Evolutionary conservation across 2,888 invertebrate genomes (phyloP).

Genomic region (Amphipoea lucens): DNA sequence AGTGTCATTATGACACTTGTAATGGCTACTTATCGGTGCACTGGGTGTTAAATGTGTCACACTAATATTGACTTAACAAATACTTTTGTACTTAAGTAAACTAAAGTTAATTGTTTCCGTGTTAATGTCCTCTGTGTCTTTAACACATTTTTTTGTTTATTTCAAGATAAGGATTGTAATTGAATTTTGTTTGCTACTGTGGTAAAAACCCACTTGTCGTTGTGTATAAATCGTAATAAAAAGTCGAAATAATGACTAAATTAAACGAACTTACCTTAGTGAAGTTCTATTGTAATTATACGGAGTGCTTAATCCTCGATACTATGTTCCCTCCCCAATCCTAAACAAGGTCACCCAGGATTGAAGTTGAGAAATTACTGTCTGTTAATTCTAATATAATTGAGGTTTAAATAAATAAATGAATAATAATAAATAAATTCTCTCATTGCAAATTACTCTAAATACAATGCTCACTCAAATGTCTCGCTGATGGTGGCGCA

Average conservation of each 20-base stretch:
- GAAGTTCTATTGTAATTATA: not conserved
- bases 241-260: not conserved
- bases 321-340: not conserved
- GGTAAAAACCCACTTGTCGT: not conserved
- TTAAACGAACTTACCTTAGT: not conserved
- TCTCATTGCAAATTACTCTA: too few relatives aligned
- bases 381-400: too few relatives aligned
- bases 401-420: too few relatives aligned
- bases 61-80: conserved; percentile 49
- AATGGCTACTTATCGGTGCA: conserved; percentile 47
- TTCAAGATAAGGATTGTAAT: not conserved
- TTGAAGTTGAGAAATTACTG: too few relatives aligned
- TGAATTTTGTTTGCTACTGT: not conserved
- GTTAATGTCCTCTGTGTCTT: conserved; percentile 17
- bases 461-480: too few relatives aligned
- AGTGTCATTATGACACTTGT: conserved; percentile 33
- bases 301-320: not conserved
- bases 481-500: too few relatives aligned
- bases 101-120: conserved; percentile 42
- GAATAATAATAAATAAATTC: too few relatives aligned
- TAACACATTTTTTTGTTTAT: conserved; percentile 9
- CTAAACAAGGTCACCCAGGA: too few relatives aligned
- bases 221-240: too few relatives aligned
- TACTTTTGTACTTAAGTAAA: conserved; percentile 27
- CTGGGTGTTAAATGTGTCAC: conserved; percentile 33